Base-by-base conservation (phyloP, 92 coral and sea anemone genomes). In the Epizoanthus stellaris region DNA sequence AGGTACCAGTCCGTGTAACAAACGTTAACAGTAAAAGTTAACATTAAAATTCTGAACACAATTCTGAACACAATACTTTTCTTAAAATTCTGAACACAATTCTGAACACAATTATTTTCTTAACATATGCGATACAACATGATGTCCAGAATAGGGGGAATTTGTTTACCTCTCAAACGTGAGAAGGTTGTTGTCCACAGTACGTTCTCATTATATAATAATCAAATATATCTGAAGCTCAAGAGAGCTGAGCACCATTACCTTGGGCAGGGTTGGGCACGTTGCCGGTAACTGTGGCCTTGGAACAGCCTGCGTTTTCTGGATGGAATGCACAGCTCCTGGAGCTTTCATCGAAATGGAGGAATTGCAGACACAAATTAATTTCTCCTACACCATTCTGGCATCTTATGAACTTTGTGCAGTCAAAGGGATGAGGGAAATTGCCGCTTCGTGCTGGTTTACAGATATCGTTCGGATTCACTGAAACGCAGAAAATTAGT, bases 221-320 rank as follows among this genome's bases (percentile, higher is more conserved):
- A 45, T 7, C 10, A 45, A 5, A 45, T 6, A 45, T 45, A 0
- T 5, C 52, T 45, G 52, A 6, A 1, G 9, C 56, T 5, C 56
- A 52, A 2, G 56, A 52, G 2, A 52, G 10, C 3, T 2, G 2
- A 67, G 43, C 14, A 43, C 0, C 12, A 57, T 25, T 75, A 75
- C 80, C 80, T 75, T 67, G 80, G 45, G n/a, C 64, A 75, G 80
- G 80, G 65, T 12, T 75, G 23, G 80, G 57, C 36, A 75, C 80
- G 21, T 75, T 75, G 36, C 80, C 80, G 2, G 80, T 75, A 45
- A 34, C 66, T 2, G 0, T 5, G 7, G 80, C 80, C 2, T 54
- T 8, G 23, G 67, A 59, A 57, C 80, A 75, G 11, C 80, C 80
- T 9, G 81, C 81, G 38, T 75, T 75, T 57, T 75, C 49, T 16